Evolutionary conservation across 2,797 vertebrate genomes (phyloP).

Genomic region (Hafferia zeledoni): DNA sequence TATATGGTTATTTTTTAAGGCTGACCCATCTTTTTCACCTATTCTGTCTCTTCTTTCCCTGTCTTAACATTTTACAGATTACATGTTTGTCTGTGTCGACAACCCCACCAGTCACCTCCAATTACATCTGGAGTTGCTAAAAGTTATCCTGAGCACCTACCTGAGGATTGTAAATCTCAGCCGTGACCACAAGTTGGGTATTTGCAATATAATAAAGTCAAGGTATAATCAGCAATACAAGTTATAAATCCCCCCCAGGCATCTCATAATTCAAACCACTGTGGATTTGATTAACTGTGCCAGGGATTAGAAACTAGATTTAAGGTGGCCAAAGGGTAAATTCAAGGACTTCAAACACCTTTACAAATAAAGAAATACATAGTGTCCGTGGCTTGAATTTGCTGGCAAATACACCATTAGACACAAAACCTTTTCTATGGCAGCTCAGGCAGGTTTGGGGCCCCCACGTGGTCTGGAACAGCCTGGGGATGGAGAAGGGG

Average conservation of each 20-base stretch:
- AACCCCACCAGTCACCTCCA: background rate
- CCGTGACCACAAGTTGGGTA: background rate
- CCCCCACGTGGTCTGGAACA: rapidly evolving
- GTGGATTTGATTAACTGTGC: background rate
- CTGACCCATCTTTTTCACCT: background rate
- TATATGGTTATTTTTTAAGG: background rate
- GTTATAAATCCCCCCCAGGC: conserved; percentile 18
- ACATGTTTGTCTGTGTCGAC: background rate
- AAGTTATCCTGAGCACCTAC: conserved; percentile 43
- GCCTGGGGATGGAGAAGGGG: background rate
- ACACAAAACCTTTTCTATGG: conserved; percentile 21
- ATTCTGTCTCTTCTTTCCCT: background rate
- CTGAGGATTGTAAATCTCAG: conserved; percentile 35
- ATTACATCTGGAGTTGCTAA: background rate
- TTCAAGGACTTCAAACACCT: conserved; percentile 35
- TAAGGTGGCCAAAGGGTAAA: conserved; percentile 52
- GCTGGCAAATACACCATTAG: conserved; percentile 7
- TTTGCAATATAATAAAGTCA: conserved; percentile 50
- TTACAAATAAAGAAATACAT: conserved; percentile 16
- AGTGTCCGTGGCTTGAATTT: background rate
- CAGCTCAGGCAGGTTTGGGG: background rate
- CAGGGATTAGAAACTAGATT: conserved; percentile 5
- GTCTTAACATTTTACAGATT: background rate
- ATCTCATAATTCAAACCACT: conserved; percentile 47
- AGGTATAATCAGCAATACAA: conserved; percentile 48